Evolutionary conservation across 1,140 invertebrate genomes (phyloP).

Genomic region (Drosophila kikkawai): DNA sequence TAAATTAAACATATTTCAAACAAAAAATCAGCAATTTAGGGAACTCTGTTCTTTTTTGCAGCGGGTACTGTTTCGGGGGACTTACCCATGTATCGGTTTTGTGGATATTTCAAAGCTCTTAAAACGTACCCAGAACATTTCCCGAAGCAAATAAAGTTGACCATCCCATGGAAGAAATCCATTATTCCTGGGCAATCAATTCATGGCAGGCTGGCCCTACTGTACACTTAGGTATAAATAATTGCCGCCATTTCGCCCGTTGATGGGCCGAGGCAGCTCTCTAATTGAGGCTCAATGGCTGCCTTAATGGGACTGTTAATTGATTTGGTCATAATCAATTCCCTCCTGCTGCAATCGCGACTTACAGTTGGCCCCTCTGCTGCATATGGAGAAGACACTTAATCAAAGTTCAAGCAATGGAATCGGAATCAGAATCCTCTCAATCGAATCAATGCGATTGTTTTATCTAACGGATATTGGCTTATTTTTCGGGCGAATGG

Average conservation of each 20-base stretch:
- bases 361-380: background rate
- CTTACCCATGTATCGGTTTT: background rate
- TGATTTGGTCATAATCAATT: constrained; percentile 35
- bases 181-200: constrained; percentile 10
- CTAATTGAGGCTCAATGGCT: constrained; percentile 36
- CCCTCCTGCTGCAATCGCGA: constrained; percentile 16
- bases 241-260: constrained; percentile 8
- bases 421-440: constrained; percentile 23
- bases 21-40: too few species aligned
- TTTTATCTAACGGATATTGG: constrained; percentile 31
- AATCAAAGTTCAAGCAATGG: constrained; percentile 29
- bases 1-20: too few species aligned
- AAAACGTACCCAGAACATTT: background rate
- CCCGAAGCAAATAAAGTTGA: background rate
- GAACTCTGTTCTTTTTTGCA: too few species aligned
- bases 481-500: constrained; percentile 11
- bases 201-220: constrained; percentile 2
- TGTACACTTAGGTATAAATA: constrained; percentile 39
- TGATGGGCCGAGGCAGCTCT: constrained; percentile 23
- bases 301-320: constrained; percentile 40
- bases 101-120: background rate
- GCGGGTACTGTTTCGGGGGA: too few species aligned
- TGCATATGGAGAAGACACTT: constrained; percentile 9
- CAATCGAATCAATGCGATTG: constrained; percentile 42
- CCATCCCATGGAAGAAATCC: background rate